Percentiles rank a stretch among this genome's conserved stretches.
These are phyloP conservation scores for Xenopus borealis DNA, from an alignment of 2,113 vertebrate species.

Conservation along the genomic window DNA sequence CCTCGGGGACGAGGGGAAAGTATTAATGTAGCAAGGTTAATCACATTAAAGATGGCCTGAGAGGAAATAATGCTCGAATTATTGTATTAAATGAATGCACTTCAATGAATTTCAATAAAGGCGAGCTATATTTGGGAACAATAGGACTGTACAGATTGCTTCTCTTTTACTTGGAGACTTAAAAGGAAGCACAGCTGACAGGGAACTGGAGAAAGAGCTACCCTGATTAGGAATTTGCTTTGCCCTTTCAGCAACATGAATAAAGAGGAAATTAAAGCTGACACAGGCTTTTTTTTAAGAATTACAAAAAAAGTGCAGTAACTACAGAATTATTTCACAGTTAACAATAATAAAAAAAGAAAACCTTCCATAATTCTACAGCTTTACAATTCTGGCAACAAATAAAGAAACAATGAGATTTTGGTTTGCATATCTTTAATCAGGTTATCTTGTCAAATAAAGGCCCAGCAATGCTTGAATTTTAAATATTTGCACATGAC, in stretches of 20 bases:
- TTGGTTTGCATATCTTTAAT: background rate
- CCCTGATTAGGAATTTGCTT: constrained; percentile 7
- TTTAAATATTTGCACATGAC: background rate
- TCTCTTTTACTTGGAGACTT: constrained; percentile 23
- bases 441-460: background rate
- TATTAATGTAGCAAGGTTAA: constrained; percentile 38
- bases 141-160: constrained; percentile 33
- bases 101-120: constrained; percentile 41
- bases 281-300: background rate
- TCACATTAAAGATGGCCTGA: constrained; percentile 37
- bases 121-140: constrained; percentile 39
- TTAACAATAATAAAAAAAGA: background rate
- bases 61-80: constrained; percentile 39
- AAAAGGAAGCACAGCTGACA: constrained; percentile 20
- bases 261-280: constrained; percentile 1
- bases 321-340: background rate
- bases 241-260: constrained; percentile 12
- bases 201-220: constrained; percentile 15
- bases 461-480: background rate
- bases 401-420: background rate
- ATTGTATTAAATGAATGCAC: constrained; percentile 43
- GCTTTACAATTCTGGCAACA: background rate
- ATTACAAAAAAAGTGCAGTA: background rate
- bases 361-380: background rate
- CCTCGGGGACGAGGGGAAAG: background rate